Base-by-base conservation (phyloP, 2,797 vertebrate species). In the Nasua narica region DNA sequence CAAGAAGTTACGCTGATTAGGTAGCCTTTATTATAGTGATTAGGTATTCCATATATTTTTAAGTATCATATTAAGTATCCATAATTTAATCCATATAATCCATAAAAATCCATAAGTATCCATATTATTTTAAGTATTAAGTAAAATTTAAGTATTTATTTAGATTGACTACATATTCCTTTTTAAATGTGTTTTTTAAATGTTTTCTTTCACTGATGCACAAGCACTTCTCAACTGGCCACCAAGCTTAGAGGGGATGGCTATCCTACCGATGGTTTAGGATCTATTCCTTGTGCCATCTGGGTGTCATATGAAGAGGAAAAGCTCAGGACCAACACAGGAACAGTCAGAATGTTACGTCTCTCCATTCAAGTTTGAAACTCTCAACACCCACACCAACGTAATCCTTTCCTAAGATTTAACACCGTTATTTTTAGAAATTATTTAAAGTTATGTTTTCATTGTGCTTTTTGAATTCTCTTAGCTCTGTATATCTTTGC, bases 371-470 rank as follows among this genome's bases (percentile, higher is more conserved):
- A 95, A 76, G 9, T 15, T 76, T 91, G 87, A 56, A 90, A 60
- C 72, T 43, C 77, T 23, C 6, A 87, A 56, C 14, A 65, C 78
- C 50, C 18, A 78, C 62, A 67, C 27, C 37, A 65, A 15, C 23
- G 32, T 62, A 77, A 97, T 97, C 76, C 78, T 74, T 97, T 95
- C 79, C 87, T 88, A 91, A 95, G 32, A 70, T 74, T 93, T 95
- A 88, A 97, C 58, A 87, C 19, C n/a, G 35, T 76, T 92, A 97
- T 86, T 96, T 97, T 83, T 94, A 95, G 29, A 81, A 97, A 83
- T 37, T 69, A 90, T 97, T 95, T 96, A 56, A 97, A 97, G 21
- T 94, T 96, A 93, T 13, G 65, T 97, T 96, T 96, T 32, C 76
- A 93, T 92, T 84, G 3, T 85, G 84, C 89, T 97, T 97, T 90